Evolutionary conservation across 2,797 vertebrate genomes (phyloP).

Genomic region (Gephyroberyx darwinii): DNA sequence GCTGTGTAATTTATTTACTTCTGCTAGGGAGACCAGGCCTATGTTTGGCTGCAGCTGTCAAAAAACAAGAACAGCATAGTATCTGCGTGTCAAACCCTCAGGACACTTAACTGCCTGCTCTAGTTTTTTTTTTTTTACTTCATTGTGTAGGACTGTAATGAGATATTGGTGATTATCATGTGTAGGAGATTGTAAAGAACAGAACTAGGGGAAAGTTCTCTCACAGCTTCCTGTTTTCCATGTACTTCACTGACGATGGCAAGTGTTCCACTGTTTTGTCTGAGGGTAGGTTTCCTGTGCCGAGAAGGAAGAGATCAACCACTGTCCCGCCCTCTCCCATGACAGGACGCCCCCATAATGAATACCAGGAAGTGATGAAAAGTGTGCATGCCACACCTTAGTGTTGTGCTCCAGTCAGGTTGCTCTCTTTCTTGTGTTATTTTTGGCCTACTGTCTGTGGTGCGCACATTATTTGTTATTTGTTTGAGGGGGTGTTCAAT

Average conservation of each 20-base stretch:
- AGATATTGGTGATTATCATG: slow-evolving; percentile 16
- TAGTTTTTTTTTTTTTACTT: not conserved
- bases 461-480: no score
- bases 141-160: not conserved
- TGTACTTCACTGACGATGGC: slow-evolving; percentile 42
- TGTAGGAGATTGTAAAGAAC: slow-evolving; percentile 29
- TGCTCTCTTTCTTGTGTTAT: no score
- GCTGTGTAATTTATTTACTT: not conserved
- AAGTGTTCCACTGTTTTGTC: slow-evolving; percentile 51
- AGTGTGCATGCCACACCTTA: no score
- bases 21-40: not conserved
- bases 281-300: slow-evolving; percentile 64
- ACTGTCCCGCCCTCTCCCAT: not conserved
- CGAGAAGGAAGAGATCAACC: slow-evolving; percentile 56
- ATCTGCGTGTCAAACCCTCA: not conserved
- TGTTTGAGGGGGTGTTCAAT: no score
- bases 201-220: slow-evolving; percentile 68
- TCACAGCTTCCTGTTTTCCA: slow-evolving; percentile 76
- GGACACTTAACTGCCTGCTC: not conserved
- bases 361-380: slow-evolving; percentile 15
- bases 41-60: not conserved
- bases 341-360: slow-evolving; percentile 15
- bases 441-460: no score
- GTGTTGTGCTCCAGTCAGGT: no score
- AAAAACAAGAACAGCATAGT: not conserved